Evolutionary conservation across 2,113 vertebrate species (phyloP).

Genomic region (Daphoenositta chrysoptera): DNA sequence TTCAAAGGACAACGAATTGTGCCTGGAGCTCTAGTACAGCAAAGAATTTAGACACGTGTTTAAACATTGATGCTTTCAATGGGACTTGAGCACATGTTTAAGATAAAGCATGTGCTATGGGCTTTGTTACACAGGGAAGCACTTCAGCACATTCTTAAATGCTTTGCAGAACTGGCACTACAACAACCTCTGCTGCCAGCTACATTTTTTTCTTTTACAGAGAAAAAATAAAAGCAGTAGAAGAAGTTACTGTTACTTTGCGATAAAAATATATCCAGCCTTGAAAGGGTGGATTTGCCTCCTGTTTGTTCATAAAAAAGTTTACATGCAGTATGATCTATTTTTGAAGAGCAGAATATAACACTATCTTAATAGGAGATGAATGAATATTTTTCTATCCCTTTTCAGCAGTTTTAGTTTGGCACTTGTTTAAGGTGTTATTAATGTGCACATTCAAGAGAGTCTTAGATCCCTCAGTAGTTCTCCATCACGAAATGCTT

Average conservation of each 20-base stretch:
- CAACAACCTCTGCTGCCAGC: conserved; percentile 20
- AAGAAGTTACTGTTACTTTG: neutral
- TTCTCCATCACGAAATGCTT: neutral
- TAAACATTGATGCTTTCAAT: conserved; percentile 60
- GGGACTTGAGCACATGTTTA: conserved; percentile 42
- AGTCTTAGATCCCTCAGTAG: neutral
- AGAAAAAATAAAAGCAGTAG: neutral
- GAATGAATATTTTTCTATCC: conserved; percentile 1
- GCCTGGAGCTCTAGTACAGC: conserved; percentile 28
- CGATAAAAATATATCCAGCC: neutral
- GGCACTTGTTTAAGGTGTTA: conserved; percentile 31
- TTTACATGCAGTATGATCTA: neutral
- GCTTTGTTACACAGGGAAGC: conserved; percentile 30
- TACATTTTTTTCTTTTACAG: conserved; percentile 35
- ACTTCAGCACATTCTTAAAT: conserved; percentile 53
- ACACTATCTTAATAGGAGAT: conserved; percentile 4
- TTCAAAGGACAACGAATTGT: conserved; percentile 25
- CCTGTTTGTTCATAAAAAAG: neutral
- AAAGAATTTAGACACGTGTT: conserved; percentile 44
- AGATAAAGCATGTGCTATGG: conserved; percentile 47
- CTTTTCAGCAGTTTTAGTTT: conserved; percentile 28
- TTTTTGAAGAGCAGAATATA: conserved; percentile 39
- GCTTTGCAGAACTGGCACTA: conserved; percentile 31
- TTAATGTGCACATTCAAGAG: neutral
- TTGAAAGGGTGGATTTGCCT: neutral